phyloP scores from a whole-genome alignment of 2,888 invertebrate genomes.

The Lasioglossum villosulum region DNA sequence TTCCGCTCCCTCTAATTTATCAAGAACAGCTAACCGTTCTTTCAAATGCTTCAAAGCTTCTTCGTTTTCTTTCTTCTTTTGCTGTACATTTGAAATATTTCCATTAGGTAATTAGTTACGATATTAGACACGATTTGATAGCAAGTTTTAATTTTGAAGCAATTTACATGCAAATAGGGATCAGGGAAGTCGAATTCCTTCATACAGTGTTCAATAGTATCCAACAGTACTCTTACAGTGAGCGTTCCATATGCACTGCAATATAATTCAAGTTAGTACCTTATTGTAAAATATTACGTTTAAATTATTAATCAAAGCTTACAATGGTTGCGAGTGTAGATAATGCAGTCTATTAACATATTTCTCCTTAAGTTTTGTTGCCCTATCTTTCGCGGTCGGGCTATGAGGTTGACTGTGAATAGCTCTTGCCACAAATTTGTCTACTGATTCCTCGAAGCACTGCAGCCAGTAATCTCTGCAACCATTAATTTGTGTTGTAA shows the following conservation, averaged over 20 bases:
- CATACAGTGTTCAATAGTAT: conserved; percentile 96
- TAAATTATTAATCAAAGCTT: conserved; percentile 81
- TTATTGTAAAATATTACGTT: background rate
- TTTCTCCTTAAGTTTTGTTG: conserved; percentile 92
- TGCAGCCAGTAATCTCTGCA: conserved; percentile 93
- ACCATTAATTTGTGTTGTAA: conserved; percentile 24
- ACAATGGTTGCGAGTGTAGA: conserved; percentile 92
- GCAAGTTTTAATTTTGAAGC: background rate
- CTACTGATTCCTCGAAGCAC: conserved; percentile 94
- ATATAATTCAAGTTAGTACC: conserved; percentile 37
- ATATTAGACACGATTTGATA: background rate
- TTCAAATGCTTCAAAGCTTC: conserved; percentile 90
- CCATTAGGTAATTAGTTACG: background rate
- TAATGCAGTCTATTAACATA: conserved; percentile 92
- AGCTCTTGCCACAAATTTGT: conserved; percentile 94
- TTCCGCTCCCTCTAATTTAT: conserved; percentile 86
- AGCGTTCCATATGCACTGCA: conserved; percentile 91
- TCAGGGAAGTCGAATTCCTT: conserved; percentile 96
- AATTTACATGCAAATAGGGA: conserved; percentile 88
- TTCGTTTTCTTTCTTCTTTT: conserved; percentile 95
- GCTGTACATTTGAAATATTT: conserved; percentile 83
- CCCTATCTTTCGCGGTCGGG: conserved; percentile 91
- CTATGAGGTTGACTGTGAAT: conserved; percentile 91
- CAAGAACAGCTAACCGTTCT: conserved; percentile 89
- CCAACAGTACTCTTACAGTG: conserved; percentile 95